These are phyloP conservation scores for Panthera tigris DNA, from an alignment of 2,113 vertebrate species.

Conservation along the genomic window DNA sequence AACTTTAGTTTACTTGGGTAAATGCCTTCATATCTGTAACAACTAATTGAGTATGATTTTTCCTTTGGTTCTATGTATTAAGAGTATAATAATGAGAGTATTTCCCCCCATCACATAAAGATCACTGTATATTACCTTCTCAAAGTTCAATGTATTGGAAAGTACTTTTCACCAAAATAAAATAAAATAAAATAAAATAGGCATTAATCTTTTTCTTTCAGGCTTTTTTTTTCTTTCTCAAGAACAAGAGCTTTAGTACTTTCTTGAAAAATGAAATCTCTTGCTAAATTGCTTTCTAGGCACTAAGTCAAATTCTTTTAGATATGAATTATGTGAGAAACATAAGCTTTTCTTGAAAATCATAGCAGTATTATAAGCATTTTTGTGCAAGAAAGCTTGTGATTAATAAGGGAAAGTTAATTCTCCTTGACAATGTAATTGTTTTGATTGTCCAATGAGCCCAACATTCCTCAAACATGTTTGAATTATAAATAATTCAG, in stretches of 20 bases:
- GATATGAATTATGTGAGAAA: slow-evolving; percentile 73
- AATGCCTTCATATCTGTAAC: neutral
- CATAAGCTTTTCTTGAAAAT: slow-evolving; percentile 71
- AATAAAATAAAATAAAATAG: slow-evolving; percentile 41
- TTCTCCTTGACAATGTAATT: slow-evolving; percentile 46
- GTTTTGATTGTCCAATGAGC: slow-evolving; percentile 32
- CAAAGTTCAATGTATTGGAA: slow-evolving; percentile 36
- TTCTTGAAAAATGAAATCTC: slow-evolving; percentile 73
- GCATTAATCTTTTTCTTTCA: slow-evolving; percentile 67
- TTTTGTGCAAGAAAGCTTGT: slow-evolving; percentile 47
- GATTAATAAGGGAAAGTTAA: slow-evolving; percentile 52
- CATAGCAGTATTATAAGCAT: slow-evolving; percentile 16
- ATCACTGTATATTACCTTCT: slow-evolving; percentile 53
- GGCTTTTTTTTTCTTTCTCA: slow-evolving; percentile 52
- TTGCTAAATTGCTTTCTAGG: slow-evolving; percentile 79
- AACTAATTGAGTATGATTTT: neutral
- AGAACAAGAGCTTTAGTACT: slow-evolving; percentile 69
- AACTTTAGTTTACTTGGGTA: neutral
- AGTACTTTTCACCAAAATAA: slow-evolving; percentile 20
- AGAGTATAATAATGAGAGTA: neutral
- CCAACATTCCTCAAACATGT: neutral
- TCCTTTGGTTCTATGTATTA: neutral
- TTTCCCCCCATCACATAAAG: slow-evolving; percentile 43
- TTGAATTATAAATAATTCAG: slow-evolving; percentile 23
- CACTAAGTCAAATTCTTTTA: slow-evolving; percentile 77